Evolutionary conservation across 2,888 invertebrate species (phyloP), one percentile per base, ranked within the genome.

Genomic region (Alcis repandata): DNA sequence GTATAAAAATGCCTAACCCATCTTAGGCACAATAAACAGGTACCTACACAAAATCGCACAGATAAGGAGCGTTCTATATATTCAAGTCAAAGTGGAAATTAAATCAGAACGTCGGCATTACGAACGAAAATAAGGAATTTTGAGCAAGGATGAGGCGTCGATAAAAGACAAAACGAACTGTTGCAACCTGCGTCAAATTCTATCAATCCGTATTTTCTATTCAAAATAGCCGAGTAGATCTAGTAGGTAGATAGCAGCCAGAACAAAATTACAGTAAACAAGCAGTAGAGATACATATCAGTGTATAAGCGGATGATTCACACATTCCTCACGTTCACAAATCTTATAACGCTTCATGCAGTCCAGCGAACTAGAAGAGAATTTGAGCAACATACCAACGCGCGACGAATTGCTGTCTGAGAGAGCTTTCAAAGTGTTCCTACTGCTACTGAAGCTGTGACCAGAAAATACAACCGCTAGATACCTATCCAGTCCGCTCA

Each of bases 181-280:
- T 74, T 77, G 69, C 76, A 78, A 79, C 38, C 79, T 83, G 82
- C 81, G 83, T 85, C 82, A 79, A 84, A 83, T 86, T 81, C 79
- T 75, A 75, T 72, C 80, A 84, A 87, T 82, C 78, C 83, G 83
- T 84, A 82, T 87, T 88, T 87, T 84, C 83, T 83, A 88, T 90
- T 89, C 87, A 87, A 87, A 88, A 82, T 83, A 83, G 77, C 73
- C 74, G 68, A 82, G 72, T 73, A 70, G 72, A 75, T 78, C 68
- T 77, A 70, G 71, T 73, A 79, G 78, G 79, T 41, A 52, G 52
- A 51, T 38, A 36, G 76, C 67, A 79, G 78, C 73, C 78, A 78
- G 83, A 85, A 76, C 43, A 40, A 48, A 10, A 52, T 33, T 36
- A 40, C 43, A 46, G 53, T 9, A 60, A 46, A 27, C 38, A 54